Conservation (phyloP, 1,140 invertebrate genomes). For the Dolichoris vasculosae region DNA sequence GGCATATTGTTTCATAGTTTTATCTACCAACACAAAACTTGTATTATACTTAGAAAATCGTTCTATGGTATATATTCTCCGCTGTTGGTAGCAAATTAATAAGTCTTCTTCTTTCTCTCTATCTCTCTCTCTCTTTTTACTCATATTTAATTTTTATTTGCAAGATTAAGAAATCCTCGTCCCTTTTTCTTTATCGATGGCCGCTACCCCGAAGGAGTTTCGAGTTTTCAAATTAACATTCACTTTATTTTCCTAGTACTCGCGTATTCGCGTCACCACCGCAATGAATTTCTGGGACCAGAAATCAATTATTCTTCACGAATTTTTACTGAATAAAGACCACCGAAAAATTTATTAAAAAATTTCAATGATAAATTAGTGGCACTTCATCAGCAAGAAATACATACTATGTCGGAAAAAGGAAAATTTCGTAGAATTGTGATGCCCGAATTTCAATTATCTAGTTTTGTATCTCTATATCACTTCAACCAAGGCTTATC, state of each 20-base stretch:
- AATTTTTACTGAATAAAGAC: not conserved
- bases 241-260: not conserved
- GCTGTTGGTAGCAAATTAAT: not conserved
- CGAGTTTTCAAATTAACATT: not conserved
- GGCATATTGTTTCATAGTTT: too few relatives aligned
- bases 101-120: not conserved
- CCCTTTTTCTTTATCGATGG: not conserved
- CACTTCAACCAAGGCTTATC: too few relatives aligned
- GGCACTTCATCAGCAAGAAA: not conserved
- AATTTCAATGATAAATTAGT: not conserved
- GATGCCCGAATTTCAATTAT: not conserved
- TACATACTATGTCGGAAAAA: not conserved
- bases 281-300: not conserved
- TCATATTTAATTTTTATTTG: conserved; percentile 39
- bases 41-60: too few relatives aligned
- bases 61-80: too few relatives aligned
- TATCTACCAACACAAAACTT: too few relatives aligned
- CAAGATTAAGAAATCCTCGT: conserved; percentile 28
- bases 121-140: not conserved
- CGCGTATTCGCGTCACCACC: too few relatives aligned
- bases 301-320: not conserved
- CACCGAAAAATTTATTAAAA: not conserved
- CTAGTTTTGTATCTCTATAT: not conserved
- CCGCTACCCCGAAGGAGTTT: too few relatives aligned
- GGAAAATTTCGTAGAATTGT: not conserved